A percentile compares a stretch with the other conserved stretches of the same genome.
These are phyloP conservation scores for Poeciliopsis presidionis DNA, from an alignment of 2,797 vertebrate species.

Conservation along the genomic window DNA sequence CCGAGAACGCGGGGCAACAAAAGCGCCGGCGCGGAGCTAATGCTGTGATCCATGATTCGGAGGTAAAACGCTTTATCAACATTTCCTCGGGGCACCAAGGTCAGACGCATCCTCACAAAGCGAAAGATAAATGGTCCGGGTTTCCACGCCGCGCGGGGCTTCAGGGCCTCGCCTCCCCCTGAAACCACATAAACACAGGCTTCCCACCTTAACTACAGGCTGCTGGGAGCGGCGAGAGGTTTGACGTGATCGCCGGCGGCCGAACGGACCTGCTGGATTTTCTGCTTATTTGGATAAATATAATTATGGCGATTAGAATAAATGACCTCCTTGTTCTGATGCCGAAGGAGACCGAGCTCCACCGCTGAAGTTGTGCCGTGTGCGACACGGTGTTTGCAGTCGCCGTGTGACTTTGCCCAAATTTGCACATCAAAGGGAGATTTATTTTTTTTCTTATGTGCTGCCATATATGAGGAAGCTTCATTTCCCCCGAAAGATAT, in stretches of 20 bases:
- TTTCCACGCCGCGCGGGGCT: constrained; percentile 66
- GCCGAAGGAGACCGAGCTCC: constrained; percentile 30
- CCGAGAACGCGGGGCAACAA: constrained; percentile 35
- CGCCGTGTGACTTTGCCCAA: constrained; percentile 43
- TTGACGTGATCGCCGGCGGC: constrained; percentile 67
- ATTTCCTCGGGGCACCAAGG: constrained; percentile 70
- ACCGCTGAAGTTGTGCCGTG: constrained; percentile 26
- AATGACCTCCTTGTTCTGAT: constrained; percentile 25
- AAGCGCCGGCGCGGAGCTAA: constrained; percentile 47
- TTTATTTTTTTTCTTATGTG: constrained; percentile 49
- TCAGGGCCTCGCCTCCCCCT: constrained; percentile 59
- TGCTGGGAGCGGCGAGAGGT: constrained; percentile 58
- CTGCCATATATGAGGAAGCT: constrained; percentile 47
- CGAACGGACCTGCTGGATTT: constrained; percentile 52
- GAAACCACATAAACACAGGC: constrained; percentile 71
- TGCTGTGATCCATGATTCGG: constrained; percentile 56
- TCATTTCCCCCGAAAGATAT: constrained; percentile 62
- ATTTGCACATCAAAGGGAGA: constrained; percentile 67
- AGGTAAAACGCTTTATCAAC: constrained; percentile 64
- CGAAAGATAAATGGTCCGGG: constrained; percentile 73
- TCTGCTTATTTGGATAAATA: constrained; percentile 43
- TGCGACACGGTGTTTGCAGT: constrained; percentile 36
- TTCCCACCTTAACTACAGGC: constrained; percentile 70
- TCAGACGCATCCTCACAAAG: constrained; percentile 70
- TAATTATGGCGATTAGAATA: constrained; percentile 47